These are phyloP conservation scores for Hyppa rectilinea DNA, from an alignment of 2,888 invertebrate genomes.

Conservation along the genomic window DNA sequence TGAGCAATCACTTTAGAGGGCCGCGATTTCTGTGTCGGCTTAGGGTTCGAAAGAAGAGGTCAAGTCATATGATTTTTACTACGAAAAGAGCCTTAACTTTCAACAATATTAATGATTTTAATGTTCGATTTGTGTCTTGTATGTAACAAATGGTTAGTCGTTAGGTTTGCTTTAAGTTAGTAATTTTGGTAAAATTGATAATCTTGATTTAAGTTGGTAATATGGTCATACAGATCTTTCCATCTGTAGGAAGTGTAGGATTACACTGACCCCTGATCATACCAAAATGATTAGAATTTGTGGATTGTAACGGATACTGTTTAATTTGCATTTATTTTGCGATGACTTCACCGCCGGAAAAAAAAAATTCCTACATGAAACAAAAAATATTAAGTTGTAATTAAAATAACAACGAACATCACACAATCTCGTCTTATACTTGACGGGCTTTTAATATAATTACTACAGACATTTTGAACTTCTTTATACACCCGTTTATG, in stretches of 20 bases:
- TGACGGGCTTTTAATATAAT: slow-evolving; percentile 50
- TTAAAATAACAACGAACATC: not conserved
- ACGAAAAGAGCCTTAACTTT: not conserved
- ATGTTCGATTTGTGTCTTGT: not conserved
- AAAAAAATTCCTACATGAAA: not conserved
- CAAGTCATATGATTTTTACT: not conserved
- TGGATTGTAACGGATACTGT: not conserved
- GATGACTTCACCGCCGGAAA: no score
- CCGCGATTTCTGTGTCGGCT: no score
- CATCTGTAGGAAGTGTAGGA: not conserved
- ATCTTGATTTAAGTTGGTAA: not conserved
- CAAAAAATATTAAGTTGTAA: not conserved
- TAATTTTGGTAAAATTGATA: no score
- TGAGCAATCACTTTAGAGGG: not conserved
- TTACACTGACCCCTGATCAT: not conserved
- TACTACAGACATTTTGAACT: slow-evolving; percentile 54
- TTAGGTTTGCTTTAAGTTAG: not conserved
- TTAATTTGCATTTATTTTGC: not conserved
- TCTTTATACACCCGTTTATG: slow-evolving; percentile 70
- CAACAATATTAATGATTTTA: not conserved
- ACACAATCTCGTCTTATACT: slow-evolving; percentile 24
- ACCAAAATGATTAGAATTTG: not conserved
- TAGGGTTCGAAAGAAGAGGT: slow-evolving; percentile 2
- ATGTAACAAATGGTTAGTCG: not conserved
- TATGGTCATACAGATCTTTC: not conserved